A percentile compares a stretch with the other conserved stretches of the same genome.
Conservation (phyloP, 2,797 vertebrate species). For the Odontamblyopus lacepedii region DNA sequence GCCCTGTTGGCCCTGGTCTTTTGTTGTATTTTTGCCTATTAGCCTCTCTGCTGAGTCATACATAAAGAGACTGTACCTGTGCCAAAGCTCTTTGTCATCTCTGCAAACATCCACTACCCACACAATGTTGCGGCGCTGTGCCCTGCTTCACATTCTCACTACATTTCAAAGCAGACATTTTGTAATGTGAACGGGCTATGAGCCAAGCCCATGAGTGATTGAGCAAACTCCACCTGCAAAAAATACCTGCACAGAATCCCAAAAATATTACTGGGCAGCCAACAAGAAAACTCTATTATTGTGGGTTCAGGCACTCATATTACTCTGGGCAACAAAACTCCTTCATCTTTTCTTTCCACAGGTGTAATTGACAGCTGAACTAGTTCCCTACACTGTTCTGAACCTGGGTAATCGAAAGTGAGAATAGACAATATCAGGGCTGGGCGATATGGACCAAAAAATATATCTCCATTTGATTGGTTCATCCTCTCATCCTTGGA, state of each 20-base stretch:
- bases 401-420: conserved; percentile 41
- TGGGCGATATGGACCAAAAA: no score
- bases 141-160: conserved; percentile 33
- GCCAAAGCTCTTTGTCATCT: conserved; percentile 52
- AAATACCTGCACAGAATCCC: conserved; percentile 31
- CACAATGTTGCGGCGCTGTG: conserved; percentile 29
- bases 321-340: conserved; percentile 18
- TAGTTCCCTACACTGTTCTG: conserved; percentile 32
- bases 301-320: conserved; percentile 22
- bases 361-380: conserved; percentile 34
- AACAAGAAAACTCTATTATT: conserved; percentile 18
- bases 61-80: conserved; percentile 44
- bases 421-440: conserved; percentile 26
- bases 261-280: conserved; percentile 4
- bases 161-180: conserved; percentile 45
- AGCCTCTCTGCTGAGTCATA: conserved; percentile 53
- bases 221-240: conserved; percentile 27
- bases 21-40: conserved; percentile 31
- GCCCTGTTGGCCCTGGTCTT: conserved; percentile 13
- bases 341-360: conserved; percentile 30
- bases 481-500: not conserved
- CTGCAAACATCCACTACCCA: conserved; percentile 33
- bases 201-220: conserved; percentile 35
- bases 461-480: not conserved
- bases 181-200: conserved; percentile 30